Evolutionary conservation across 2,888 invertebrate species (phyloP), one percentile per base, ranked within the genome.

Genomic region (Aleiodes leptofemur): DNA sequence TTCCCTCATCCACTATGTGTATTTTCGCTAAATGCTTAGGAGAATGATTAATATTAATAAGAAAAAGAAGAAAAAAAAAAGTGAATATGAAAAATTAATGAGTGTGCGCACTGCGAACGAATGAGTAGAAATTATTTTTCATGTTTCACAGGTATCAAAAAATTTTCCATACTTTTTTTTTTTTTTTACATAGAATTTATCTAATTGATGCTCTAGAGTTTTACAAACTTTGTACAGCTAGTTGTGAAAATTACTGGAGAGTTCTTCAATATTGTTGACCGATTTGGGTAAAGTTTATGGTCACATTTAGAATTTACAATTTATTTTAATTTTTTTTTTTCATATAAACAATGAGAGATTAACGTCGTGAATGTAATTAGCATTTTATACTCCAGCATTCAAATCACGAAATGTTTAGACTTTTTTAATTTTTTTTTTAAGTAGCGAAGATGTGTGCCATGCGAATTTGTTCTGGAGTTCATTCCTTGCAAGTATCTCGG

Each of bases 191-290:
- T 69, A 74, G 70, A 77, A 76, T 78, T 78, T 76, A 77, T 72
- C 74, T 69, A 77, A 43, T 72, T 64, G 56, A 73, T 72, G 61
- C 64, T 69, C 71, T 53, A 77, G 69, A 72, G 76, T 69, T 77
- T 78, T 73, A 77, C 70, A 77, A 76, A 79, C 76, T 77, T 76
- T 79, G 77, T 77, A 78, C 77, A 77, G 68, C 72, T 72, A 72
- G 74, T 76, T 59, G 61, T 48, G 64, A 23, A 34, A n/a, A 51
- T 68, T 13, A 68, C 50, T 50, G 50, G 51, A 64, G 43, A 13
- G 5, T 64, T 56, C 48, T 34, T 16, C 51, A 16, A 13, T 70
- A 57, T 69, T 51, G 14, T 51, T 59, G 69, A 53, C 48, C 55
- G 13, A 61, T 23, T 31, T 31, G 11, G 14, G 13, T 4, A 13